Conservation (phyloP, 2,888 invertebrate species). For the Melolontha melolontha region DNA sequence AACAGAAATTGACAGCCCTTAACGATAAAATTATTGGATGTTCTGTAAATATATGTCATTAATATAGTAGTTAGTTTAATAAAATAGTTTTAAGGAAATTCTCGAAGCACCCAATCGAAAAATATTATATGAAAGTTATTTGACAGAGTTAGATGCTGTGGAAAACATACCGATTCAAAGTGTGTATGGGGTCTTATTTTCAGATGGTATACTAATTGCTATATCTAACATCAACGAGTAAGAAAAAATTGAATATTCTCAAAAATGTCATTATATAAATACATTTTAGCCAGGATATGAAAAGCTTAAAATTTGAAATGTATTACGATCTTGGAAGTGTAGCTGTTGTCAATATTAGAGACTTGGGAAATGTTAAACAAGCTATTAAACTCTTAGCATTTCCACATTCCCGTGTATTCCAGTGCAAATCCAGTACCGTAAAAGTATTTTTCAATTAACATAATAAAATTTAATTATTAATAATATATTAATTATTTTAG, state of each 20-base stretch:
- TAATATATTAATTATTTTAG: conserved; percentile 63
- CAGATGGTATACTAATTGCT: conserved; percentile 91
- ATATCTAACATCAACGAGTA: conserved; percentile 79
- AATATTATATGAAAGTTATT: conserved; percentile 91
- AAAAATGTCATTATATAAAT: neutral
- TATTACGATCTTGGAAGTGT: conserved; percentile 89
- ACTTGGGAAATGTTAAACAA: conserved; percentile 89
- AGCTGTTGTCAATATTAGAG: conserved; percentile 94
- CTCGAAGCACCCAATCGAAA: conserved; percentile 80
- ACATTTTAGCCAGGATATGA: conserved; percentile 61
- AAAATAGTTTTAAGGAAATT: conserved; percentile 36
- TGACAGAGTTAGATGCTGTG: conserved; percentile 89
- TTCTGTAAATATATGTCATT: conserved; percentile 67
- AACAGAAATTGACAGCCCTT: conserved; percentile 76
- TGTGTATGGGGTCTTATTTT: conserved; percentile 92
- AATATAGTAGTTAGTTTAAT: conserved; percentile 21
- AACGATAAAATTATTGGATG: conserved; percentile 91
- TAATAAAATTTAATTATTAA: conserved; percentile 12
- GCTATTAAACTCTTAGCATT: conserved; percentile 95
- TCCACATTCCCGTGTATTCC: conserved; percentile 92
- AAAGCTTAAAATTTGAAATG: conserved; percentile 85
- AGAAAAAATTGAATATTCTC: neutral
- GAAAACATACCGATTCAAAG: conserved; percentile 88
- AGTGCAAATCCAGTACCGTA: conserved; percentile 81
- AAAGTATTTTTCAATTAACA: conserved; percentile 56